These are phyloP conservation scores for Pemphigus obesinymphae DNA, from an alignment of 1,140 invertebrate species.

Conservation along the genomic window DNA sequence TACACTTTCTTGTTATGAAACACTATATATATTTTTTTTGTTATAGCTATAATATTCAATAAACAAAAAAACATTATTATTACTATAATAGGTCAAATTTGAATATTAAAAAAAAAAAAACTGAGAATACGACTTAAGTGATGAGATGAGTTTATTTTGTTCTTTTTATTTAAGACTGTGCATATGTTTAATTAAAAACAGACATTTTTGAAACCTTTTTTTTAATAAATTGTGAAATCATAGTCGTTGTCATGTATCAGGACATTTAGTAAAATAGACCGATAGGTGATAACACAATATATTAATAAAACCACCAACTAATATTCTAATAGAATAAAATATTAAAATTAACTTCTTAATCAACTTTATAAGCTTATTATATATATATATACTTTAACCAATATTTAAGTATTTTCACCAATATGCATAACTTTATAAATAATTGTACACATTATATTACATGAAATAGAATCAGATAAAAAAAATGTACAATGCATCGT, in stretches of 20 bases:
- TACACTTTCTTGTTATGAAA: neutral
- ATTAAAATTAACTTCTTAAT: slow-evolving; percentile 1
- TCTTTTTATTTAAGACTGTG: neutral
- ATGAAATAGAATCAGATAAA: neutral
- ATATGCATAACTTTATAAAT: neutral
- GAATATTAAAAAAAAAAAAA: no score
- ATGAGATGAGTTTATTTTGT: neutral
- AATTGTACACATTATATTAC: neutral
- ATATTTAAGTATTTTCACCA: neutral
- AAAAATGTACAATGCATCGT: neutral
- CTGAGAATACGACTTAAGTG: no score
- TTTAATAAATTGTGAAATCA: no score
- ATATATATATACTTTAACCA: neutral
- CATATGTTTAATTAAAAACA: neutral
- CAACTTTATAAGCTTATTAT: neutral
- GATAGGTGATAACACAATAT: neutral
- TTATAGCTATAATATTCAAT: no score
- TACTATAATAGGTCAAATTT: no score
- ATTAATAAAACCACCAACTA: neutral
- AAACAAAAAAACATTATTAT: no score
- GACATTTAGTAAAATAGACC: neutral
- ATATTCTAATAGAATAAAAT: slow-evolving; percentile 8
- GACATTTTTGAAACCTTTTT: neutral
- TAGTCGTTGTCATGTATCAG: neutral
- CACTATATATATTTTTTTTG: no score